Evolutionary conservation across 2,113 vertebrate species (phyloP).

Genomic region (Malurus melanocephalus): DNA sequence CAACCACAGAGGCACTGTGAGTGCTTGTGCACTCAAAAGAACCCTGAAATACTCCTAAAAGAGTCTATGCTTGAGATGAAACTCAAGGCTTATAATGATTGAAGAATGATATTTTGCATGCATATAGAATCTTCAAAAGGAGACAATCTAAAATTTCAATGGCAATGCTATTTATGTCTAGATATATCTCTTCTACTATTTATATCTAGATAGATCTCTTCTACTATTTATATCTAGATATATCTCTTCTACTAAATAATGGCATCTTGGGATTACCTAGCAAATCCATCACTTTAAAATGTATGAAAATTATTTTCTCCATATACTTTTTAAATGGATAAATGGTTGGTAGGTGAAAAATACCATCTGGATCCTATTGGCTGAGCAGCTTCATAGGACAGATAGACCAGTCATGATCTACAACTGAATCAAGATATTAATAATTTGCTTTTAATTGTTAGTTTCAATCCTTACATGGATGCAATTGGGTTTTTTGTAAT

Average conservation of each 20-base stretch:
- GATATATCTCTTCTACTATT: background rate
- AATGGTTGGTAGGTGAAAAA: background rate
- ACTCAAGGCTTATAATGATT: background rate
- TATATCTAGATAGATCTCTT: background rate
- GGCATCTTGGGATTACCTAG: background rate
- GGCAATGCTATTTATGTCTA: background rate
- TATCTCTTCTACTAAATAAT: background rate
- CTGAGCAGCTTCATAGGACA: background rate
- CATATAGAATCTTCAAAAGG: background rate
- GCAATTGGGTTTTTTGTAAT: background rate
- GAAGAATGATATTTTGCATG: background rate
- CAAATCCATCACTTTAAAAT: background rate
- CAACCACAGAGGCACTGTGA: background rate
- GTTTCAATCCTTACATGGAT: constrained; percentile 13
- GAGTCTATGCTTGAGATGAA: background rate
- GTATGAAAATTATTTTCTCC: background rate
- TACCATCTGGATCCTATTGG: background rate
- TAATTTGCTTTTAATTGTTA: constrained; percentile 29
- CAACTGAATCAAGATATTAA: background rate
- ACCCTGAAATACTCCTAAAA: background rate
- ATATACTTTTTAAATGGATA: background rate
- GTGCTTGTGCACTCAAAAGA: background rate
- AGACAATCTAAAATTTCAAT: background rate
- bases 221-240: background rate
- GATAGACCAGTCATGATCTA: constrained; percentile 15